Evolutionary conservation across 2,797 vertebrate genomes (phyloP).

Genomic region (Falco columbarius): DNA sequence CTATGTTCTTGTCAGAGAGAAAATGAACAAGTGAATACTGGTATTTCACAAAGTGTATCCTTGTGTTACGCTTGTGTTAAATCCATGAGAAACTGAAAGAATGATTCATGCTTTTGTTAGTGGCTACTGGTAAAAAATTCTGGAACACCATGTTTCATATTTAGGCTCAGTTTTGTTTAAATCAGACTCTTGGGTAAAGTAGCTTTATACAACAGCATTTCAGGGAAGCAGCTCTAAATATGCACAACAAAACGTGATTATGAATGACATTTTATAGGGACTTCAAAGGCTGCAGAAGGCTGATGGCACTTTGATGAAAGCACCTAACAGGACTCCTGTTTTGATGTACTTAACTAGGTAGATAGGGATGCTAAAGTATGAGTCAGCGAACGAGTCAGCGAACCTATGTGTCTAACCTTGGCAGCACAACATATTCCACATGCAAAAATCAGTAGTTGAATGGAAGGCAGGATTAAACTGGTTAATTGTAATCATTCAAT

Average conservation of each 20-base stretch:
- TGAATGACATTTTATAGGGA: neutral
- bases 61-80: neutral
- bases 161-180: neutral
- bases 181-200: neutral
- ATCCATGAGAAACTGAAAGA: neutral
- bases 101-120: neutral
- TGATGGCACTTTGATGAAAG: neutral
- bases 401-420: neutral
- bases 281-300: neutral
- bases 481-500: neutral
- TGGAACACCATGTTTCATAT: neutral
- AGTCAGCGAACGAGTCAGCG: neutral
- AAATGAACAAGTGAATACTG: neutral
- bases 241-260: neutral
- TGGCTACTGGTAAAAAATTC: neutral
- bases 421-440: neutral
- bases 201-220: neutral
- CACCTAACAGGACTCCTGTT: neutral
- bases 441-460: neutral
- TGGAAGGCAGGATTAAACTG: neutral
- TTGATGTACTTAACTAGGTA: neutral
- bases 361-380: neutral
- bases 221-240: neutral
- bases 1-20: neutral
- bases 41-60: neutral